These are phyloP conservation scores for Chondrosia reniformis DNA, from an alignment of 37 sponge, comb jelly and placozoan species.

Conservation along the genomic window DNA sequence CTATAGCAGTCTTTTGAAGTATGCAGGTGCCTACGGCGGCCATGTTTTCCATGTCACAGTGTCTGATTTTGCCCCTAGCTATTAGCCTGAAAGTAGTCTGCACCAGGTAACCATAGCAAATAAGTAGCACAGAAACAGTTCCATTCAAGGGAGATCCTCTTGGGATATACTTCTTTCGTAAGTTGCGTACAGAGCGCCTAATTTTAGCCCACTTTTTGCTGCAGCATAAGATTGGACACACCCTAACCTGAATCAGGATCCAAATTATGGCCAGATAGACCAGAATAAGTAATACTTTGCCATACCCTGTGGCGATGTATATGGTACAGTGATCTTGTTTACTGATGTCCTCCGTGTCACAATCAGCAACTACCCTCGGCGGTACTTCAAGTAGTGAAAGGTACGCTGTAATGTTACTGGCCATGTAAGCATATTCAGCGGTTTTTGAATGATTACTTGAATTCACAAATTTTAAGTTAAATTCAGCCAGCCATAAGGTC, in stretches of 20 bases:
- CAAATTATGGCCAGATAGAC: neutral
- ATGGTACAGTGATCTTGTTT: no score
- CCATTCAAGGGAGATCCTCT: neutral
- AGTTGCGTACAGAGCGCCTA: neutral
- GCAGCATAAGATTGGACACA: neutral
- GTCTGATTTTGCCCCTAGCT: neutral
- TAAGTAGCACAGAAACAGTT: neutral
- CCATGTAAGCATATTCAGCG: neutral
- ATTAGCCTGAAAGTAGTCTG: neutral
- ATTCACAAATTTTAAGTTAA: no score
- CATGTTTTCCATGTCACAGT: neutral
- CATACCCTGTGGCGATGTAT: neutral
- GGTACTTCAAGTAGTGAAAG: neutral
- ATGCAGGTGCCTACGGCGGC: neutral
- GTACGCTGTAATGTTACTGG: neutral
- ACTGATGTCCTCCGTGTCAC: no score
- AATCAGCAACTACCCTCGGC: no score
- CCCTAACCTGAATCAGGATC: neutral
- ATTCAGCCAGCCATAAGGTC: neutral
- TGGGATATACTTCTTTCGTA: conserved; percentile 8
- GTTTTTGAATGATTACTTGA: neutral
- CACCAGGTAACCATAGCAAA: neutral
- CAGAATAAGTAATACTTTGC: neutral
- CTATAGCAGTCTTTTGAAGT: neutral
- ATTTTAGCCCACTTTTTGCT: conserved; percentile 9